Evolutionary conservation across 2,113 vertebrate species (phyloP), one percentile per base, ranked within the genome.

Genomic region (Colistium nudipinnis): DNA sequence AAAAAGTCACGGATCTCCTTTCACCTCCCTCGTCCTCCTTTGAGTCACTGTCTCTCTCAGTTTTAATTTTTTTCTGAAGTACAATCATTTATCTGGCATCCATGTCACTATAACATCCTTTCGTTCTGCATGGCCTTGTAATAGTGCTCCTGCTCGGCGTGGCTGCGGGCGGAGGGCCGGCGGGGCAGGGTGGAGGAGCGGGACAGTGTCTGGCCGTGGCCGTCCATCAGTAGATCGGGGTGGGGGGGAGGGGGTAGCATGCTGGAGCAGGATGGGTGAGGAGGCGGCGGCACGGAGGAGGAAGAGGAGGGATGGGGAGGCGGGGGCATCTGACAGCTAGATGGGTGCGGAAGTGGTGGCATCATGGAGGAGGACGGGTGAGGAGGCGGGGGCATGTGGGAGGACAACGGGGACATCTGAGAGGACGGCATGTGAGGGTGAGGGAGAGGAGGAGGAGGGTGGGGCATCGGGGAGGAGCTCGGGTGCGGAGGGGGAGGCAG

Each of bases 141-240:
- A 79, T 92, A 92, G 61, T 92, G 86, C 80, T 92, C 90, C 74
- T 92, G 90, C 75, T 90, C 90, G 0, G 89, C 84, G 0, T 90
- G 89, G 86, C 88, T 90, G 61, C 87, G 89, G 0, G 90, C 90
- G 0, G 91, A 88, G 0, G 89, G 91, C 53, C 94, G 95, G 27
- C 94, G 93, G 19, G 95, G 88, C 54, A 99, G 89, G 0, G 96
- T 97, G 10, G 88, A 92, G 54, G 96, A 94, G 0, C 93, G 92
- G 87, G 95, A 94, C 57, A 92, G 74, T 0, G 88, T 28, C 63
- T 90, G 90, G 54, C 65, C 68, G 67, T 89, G 88, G 62, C 81
- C 31, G 19, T 93, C 93, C 78, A 95, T 85, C 4, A 95, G 93
- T 62, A 97, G 74, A 9, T 94, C 93, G 0, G 94, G 93, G 1